Evolutionary conservation across 2,797 vertebrate species (phyloP).

Genomic region (Premnoplex brunnescens): DNA sequence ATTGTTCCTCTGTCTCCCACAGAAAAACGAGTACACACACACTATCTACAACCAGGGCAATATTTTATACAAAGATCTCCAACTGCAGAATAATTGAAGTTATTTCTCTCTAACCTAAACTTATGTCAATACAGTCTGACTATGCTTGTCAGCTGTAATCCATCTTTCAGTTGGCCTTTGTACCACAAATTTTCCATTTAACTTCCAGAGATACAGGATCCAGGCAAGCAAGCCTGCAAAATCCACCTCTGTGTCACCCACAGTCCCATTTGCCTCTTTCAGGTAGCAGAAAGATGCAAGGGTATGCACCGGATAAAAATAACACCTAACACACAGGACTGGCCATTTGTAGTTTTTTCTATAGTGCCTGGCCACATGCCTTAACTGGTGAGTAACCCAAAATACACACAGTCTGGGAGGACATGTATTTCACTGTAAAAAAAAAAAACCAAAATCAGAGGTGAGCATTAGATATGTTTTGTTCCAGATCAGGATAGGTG

Average conservation of each 20-base stretch:
- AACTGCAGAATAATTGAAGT: slow-evolving; percentile 43
- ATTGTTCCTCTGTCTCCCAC: slow-evolving; percentile 45
- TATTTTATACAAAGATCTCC: slow-evolving; percentile 56
- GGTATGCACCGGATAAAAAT: background rate
- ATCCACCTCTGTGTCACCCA: background rate
- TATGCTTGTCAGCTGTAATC: slow-evolving; percentile 58
- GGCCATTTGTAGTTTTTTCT: background rate
- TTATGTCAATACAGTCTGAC: slow-evolving; percentile 61
- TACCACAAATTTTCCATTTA: background rate
- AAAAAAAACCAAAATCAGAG: background rate
- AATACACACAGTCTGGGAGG: background rate
- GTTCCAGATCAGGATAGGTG: background rate
- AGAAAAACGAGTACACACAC: slow-evolving; percentile 23
- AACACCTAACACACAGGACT: background rate
- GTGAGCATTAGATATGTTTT: background rate
- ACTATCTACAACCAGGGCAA: slow-evolving; percentile 27
- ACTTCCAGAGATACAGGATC: background rate
- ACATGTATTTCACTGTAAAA: background rate
- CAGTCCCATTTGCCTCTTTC: background rate
- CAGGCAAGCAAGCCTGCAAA: background rate
- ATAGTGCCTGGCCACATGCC: background rate
- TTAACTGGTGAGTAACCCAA: background rate
- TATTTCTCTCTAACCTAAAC: slow-evolving; percentile 60
- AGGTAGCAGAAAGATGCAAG: background rate
- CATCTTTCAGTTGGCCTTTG: slow-evolving; percentile 54